These are phyloP conservation scores for Stegostoma tigrinum DNA, from an alignment of 2,113 vertebrate species.

Conservation along the genomic window DNA sequence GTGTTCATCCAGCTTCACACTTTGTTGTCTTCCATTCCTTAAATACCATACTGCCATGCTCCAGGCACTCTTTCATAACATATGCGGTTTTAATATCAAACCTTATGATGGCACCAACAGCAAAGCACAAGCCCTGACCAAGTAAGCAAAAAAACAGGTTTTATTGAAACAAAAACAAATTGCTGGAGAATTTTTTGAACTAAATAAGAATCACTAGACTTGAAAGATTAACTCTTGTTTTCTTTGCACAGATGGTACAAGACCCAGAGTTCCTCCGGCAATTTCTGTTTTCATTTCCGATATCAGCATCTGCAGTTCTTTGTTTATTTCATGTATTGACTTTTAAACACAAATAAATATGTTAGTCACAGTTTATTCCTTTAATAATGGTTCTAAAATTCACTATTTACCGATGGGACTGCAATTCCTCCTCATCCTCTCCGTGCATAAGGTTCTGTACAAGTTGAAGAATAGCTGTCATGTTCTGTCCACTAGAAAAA, in stretches of 20 bases:
- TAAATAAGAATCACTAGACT: too few species aligned
- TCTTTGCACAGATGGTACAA: too few species aligned
- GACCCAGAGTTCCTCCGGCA: too few species aligned
- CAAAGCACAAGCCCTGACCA: background rate
- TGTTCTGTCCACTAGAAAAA: conserved; percentile 74
- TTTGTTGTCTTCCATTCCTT: too few species aligned
- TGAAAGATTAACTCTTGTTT: too few species aligned
- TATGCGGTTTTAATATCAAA: background rate
- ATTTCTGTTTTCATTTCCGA: too few species aligned
- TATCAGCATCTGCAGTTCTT: too few species aligned
- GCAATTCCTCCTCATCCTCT: conserved; percentile 71
- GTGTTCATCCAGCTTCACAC: too few species aligned
- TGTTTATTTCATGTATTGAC: background rate
- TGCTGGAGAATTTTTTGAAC: too few species aligned
- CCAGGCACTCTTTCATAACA: background rate
- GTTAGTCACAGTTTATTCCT: background rate
- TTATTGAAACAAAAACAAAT: background rate
- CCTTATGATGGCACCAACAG: background rate
- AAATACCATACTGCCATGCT: too few species aligned
- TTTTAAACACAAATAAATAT: background rate
- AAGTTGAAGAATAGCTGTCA: conserved; percentile 76
- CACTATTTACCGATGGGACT: conserved; percentile 60
- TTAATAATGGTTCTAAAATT: background rate
- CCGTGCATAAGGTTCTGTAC: conserved; percentile 89
- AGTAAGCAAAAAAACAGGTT: background rate